Conservation (phyloP, 1,140 invertebrate species). For the Hylaeus volcanicus region DNA sequence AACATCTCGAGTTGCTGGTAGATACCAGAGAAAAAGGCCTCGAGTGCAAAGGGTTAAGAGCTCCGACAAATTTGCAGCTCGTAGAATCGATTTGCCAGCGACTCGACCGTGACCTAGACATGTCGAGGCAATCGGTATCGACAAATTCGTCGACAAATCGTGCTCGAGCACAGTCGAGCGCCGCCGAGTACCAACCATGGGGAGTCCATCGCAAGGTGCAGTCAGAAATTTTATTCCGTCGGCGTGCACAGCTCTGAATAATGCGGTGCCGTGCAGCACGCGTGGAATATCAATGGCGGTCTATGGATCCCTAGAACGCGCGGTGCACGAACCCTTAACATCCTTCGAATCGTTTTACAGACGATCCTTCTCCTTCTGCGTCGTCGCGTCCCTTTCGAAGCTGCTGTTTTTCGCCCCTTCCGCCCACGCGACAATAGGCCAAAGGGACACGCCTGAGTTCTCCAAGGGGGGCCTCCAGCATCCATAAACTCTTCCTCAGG, state of each 20-base stretch:
- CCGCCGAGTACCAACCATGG: not conserved
- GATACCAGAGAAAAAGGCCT: too few relatives aligned
- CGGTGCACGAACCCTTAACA: not conserved
- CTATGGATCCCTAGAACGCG: slow-evolving; percentile 41
- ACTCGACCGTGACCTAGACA: slow-evolving; percentile 20
- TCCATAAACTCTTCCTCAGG: not conserved
- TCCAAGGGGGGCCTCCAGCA: not conserved
- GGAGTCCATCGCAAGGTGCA: slow-evolving; percentile 15
- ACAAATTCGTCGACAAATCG: slow-evolving; percentile 62
- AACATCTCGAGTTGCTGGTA: too few relatives aligned
- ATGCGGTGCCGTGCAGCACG: slow-evolving; percentile 19
- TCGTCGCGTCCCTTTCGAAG: not conserved
- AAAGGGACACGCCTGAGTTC: not conserved
- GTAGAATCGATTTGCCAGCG: not conserved
- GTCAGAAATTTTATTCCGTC: slow-evolving; percentile 27
- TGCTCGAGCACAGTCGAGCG: slow-evolving; percentile 32
- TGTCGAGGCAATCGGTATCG: slow-evolving; percentile 37
- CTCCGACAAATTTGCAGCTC: not conserved
- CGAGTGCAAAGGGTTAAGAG: too few relatives aligned
- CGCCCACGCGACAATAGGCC: not conserved
- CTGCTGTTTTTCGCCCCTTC: not conserved
- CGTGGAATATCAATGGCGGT: slow-evolving; percentile 45
- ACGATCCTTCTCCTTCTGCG: not conserved
- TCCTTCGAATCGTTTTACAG: not conserved
- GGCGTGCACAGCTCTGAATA: slow-evolving; percentile 40